Base-by-base conservation (phyloP, 2,113 vertebrate species). In the Clarias gariepinus region DNA sequence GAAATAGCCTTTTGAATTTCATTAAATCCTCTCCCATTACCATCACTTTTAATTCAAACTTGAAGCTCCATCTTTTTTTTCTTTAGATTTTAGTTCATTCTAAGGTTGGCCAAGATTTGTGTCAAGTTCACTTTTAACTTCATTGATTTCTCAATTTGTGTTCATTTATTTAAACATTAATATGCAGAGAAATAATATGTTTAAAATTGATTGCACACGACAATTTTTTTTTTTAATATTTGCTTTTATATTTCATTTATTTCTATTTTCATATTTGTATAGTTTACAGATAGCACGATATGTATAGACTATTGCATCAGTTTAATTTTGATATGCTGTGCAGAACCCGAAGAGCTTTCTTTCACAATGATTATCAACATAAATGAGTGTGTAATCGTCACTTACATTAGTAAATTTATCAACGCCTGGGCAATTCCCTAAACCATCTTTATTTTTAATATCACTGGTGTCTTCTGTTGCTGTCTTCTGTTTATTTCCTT, bases 341-440 rank as follows among this genome's bases (percentile, higher is more conserved):
- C 69, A 81, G 76, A 83, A 6, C 73, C 66, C 77, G 63, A 47
- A 86, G 69, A 83, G 87, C 68, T 89, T 85, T 90, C 86, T 90
- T 88, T 88, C 89, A 88, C 86, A 52, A 69, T 91, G 90, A 94
- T 94, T 92, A 94, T 89, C 86, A 82, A 87, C 91, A 91, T 92
- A 90, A 93, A 92, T 93, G 92, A 94, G 86, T 81, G 85, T 61
- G 82, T 91, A 92, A 93, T 94, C 93, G 90, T 92, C 90, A 92
- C 79, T 82, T 90, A 92, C 92, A 91, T 92, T 92, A 91, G 91
- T 92, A 91, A 94, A 91, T 74, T 68, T 89, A 81, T 87, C 60
- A 91, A 91, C 77, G 89, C 92, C 91, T 90, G 93, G 93, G 79
- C 80, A 88, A 85, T 93, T 93, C 91, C 94, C 88, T 91, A 92